These are phyloP conservation scores for Catotricha subobsoleta DNA, from an alignment of 2,888 invertebrate species.

Conservation along the genomic window DNA sequence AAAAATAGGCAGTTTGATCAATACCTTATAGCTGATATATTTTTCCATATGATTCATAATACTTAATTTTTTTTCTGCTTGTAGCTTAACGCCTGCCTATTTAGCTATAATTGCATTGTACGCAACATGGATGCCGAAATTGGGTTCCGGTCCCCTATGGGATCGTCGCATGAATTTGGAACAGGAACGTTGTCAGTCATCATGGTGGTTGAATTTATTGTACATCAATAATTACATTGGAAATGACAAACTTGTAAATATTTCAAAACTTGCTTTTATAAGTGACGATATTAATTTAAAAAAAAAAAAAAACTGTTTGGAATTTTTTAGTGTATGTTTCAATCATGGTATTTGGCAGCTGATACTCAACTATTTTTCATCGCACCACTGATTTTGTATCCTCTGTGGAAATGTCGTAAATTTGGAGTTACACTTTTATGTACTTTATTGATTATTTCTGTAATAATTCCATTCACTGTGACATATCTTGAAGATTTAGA, in stretches of 20 bases:
- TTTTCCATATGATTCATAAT: too few relatives aligned
- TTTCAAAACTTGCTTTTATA: not conserved
- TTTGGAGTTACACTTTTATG: slow-evolving; percentile 37
- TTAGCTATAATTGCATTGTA: slow-evolving; percentile 51
- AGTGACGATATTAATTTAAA: not conserved
- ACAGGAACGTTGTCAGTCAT: slow-evolving; percentile 37
- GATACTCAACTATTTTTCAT: slow-evolving; percentile 48
- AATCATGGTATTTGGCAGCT: slow-evolving; percentile 37
- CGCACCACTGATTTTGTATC: slow-evolving; percentile 46
- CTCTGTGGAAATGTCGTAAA: slow-evolving; percentile 45
- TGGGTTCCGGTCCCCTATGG: slow-evolving; percentile 62
- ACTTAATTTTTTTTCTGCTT: too few relatives aligned
- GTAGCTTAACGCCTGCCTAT: slow-evolving; percentile 56
- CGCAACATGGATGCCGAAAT: slow-evolving; percentile 48
- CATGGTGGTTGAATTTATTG: slow-evolving; percentile 58
- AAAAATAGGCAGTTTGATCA: too few relatives aligned
- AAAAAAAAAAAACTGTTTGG: slow-evolving; percentile 1
- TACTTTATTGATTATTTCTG: slow-evolving; percentile 31
- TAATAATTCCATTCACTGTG: slow-evolving; percentile 36
- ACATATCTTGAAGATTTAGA: slow-evolving; percentile 42
- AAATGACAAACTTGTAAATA: slow-evolving; percentile 29
- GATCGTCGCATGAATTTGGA: slow-evolving; percentile 37
- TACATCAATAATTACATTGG: slow-evolving; percentile 57
- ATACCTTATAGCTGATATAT: too few relatives aligned
- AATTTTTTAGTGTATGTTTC: slow-evolving; percentile 33